Evolutionary conservation across 2,797 vertebrate species (phyloP).

Genomic region (Pangasius macronema): DNA sequence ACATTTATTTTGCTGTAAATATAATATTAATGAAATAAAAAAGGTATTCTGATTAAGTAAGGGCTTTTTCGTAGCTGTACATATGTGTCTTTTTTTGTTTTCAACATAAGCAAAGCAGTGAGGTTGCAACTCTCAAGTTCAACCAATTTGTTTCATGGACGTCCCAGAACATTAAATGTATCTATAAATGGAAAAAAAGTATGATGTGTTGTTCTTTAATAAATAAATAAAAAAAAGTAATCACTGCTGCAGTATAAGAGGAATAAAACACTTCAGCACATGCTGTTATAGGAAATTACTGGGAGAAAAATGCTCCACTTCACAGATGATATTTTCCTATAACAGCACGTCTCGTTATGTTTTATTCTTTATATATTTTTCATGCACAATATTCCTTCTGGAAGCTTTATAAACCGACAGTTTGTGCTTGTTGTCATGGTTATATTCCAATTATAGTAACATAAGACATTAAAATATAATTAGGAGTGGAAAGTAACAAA

Average conservation of each 20-base stretch:
- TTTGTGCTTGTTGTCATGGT: no score
- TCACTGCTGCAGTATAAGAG: neutral
- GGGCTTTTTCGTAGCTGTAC: neutral
- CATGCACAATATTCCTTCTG: no score
- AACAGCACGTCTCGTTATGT: no score
- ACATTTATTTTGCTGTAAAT: slow-evolving; percentile 61
- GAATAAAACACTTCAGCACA: neutral
- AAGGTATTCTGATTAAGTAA: slow-evolving; percentile 30
- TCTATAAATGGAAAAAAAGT: neutral
- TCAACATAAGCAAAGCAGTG: neutral
- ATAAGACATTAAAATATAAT: no score
- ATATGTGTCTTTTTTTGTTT: neutral
- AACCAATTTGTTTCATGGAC: neutral
- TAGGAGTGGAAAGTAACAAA: no score
- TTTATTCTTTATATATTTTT: no score
- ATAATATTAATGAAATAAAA: slow-evolving; percentile 60
- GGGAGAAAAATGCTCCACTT: neutral
- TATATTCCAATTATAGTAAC: no score
- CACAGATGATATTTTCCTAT: no score
- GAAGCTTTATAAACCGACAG: no score
- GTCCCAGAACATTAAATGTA: slow-evolving; percentile 6
- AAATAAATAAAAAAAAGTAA: neutral
- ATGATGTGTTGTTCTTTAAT: neutral
- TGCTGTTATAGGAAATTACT: neutral
- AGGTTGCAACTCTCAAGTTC: neutral